These are phyloP conservation scores for Asobara japonica DNA, from an alignment of 1,140 invertebrate species.

Conservation along the genomic window DNA sequence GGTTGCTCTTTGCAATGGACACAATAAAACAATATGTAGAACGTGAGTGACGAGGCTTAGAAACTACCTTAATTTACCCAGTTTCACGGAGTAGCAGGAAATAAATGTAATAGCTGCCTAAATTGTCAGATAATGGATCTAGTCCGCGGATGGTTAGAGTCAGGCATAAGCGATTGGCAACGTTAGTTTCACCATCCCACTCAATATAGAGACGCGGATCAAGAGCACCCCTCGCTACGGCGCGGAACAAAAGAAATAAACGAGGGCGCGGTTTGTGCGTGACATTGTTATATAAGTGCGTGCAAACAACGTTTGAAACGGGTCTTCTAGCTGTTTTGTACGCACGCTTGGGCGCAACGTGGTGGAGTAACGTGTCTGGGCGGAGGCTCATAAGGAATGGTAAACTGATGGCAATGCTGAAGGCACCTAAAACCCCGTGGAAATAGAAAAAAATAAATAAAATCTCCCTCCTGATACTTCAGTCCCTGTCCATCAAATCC, in stretches of 20 bases:
- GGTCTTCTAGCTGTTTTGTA: neutral
- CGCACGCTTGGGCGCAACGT: neutral
- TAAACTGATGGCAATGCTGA: neutral
- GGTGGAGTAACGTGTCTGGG: neutral
- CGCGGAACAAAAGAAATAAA: constrained; percentile 66
- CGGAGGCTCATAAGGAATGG: neutral
- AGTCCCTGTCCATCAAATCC: constrained; percentile 14
- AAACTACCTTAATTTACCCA: neutral
- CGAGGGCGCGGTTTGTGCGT: constrained; percentile 61
- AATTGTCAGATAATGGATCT: neutral
- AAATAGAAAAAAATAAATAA: neutral
- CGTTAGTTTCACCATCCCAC: constrained; percentile 15
- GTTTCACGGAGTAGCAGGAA: neutral
- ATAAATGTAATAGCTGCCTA: neutral
- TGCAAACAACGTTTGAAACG: constrained; percentile 46
- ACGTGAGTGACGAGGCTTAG: no score
- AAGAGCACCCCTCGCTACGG: constrained; percentile 52
- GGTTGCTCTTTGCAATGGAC: no score
- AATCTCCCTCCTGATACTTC: neutral
- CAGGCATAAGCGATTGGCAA: constrained; percentile 6
- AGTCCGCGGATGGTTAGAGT: neutral
- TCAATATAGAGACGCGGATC: constrained; percentile 25
- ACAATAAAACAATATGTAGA: no score
- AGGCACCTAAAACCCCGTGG: neutral
- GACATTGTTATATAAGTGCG: constrained; percentile 62